phyloP scores from a whole-genome alignment of 1,140 invertebrate genomes.

The Eupristina koningsbergeri region DNA sequence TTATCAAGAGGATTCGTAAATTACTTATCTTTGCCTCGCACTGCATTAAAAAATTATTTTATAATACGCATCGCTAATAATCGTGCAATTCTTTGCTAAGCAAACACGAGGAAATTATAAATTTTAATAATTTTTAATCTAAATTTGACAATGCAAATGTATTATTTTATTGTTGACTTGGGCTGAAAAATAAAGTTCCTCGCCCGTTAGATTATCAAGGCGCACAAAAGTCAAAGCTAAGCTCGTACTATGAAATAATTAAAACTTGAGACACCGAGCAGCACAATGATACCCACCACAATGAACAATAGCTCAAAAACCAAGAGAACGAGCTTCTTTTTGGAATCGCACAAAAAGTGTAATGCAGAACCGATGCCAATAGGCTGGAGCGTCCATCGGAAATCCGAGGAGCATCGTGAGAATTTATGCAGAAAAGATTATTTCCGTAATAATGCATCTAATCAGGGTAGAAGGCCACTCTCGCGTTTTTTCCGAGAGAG shows the following conservation, averaged over 20 bases:
- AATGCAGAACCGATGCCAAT: background rate
- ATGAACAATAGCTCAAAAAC: background rate
- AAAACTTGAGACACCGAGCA: background rate
- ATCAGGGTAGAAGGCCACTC: conserved; percentile 33
- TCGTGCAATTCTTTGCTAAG: conserved; percentile 51
- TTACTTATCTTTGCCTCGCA: conserved; percentile 38
- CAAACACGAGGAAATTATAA: conserved; percentile 1
- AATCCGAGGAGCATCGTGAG: background rate
- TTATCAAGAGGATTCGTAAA: conserved; percentile 46
- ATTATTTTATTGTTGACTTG: background rate
- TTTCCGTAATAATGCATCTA: conserved; percentile 40
- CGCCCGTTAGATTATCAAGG: too few species aligned
- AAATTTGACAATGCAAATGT: background rate
- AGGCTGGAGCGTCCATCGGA: background rate
- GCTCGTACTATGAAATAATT: background rate
- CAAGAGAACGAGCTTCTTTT: background rate
- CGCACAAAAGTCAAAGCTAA: background rate
- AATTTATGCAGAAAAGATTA: conserved; percentile 3
- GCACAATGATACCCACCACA: too few species aligned
- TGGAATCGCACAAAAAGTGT: background rate
- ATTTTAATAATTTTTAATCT: conserved; percentile 26
- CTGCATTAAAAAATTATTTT: conserved; percentile 37
- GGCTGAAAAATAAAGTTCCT: background rate
- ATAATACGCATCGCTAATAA: conserved; percentile 5
- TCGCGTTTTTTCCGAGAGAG: conserved; percentile 30